A percentile compares a stretch with the other conserved stretches of the same genome.
phyloP scores from a whole-genome alignment of 2,888 invertebrate species.

The Clunio marinus region DNA sequence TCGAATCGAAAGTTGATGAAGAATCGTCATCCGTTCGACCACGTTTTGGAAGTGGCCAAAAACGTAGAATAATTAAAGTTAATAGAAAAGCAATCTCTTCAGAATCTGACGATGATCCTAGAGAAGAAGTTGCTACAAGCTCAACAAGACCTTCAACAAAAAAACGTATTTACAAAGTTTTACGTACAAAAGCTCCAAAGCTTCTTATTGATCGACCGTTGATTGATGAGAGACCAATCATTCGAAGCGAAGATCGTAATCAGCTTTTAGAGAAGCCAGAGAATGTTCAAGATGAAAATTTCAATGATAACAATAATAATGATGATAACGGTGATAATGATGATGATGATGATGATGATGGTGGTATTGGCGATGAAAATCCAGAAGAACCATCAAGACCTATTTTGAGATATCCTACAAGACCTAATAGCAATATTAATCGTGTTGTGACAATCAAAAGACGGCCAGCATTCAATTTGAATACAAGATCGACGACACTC shows the following conservation, averaged over 20 bases:
- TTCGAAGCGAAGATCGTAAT: constrained; percentile 36
- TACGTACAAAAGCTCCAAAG: constrained; percentile 30
- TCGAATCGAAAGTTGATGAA: constrained; percentile 19
- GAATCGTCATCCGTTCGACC: constrained; percentile 5
- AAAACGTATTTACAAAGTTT: constrained; percentile 15
- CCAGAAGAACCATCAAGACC: constrained; percentile 40
- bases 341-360: constrained; percentile 41
- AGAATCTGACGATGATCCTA: background rate
- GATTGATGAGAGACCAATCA: background rate
- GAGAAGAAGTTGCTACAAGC: background rate
- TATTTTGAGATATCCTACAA: constrained; percentile 34
- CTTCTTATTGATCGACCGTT: constrained; percentile 15
- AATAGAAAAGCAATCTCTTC: background rate
- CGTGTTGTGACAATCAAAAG: constrained; percentile 2
- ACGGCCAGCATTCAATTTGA: constrained; percentile 44
- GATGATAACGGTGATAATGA: constrained; percentile 38
- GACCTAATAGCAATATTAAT: background rate
- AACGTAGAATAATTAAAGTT: background rate
- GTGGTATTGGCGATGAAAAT: constrained; percentile 41
- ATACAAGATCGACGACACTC: constrained; percentile 45
- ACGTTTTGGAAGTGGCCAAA: background rate
- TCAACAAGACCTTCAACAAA: constrained; percentile 14
- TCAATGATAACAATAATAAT: background rate
- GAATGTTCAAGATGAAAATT: constrained; percentile 23
- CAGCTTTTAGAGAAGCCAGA: constrained; percentile 16